Percentiles rank a stretch among this genome's conserved stretches.
Conservation (phyloP, 2,888 invertebrate genomes). For the Malachius bipustulatus region DNA sequence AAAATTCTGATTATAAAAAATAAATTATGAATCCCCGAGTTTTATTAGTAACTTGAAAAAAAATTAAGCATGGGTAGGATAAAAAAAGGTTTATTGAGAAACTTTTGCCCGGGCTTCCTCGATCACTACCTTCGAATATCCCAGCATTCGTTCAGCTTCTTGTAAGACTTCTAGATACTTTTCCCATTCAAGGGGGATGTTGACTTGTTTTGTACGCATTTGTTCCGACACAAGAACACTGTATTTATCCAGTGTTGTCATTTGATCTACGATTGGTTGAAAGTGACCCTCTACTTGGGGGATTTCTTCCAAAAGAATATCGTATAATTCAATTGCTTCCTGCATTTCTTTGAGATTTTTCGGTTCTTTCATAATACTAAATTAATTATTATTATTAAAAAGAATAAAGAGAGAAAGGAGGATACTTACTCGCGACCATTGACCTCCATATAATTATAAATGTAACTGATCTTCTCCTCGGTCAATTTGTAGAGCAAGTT, state of each 20-base stretch:
- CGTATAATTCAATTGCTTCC: conserved; percentile 53
- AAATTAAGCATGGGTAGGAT: neutral
- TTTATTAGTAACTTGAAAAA: too few species aligned
- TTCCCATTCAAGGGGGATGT: conserved; percentile 54
- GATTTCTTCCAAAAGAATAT: conserved; percentile 53
- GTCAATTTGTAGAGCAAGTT: conserved; percentile 53
- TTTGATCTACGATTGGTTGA: conserved; percentile 62
- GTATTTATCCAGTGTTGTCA: conserved; percentile 60
- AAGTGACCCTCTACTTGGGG: conserved; percentile 55
- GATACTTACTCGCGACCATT: conserved; percentile 39
- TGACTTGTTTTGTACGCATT: conserved; percentile 44
- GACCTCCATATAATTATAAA: conserved; percentile 51
- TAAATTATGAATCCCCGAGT: conserved; percentile 5
- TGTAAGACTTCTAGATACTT: conserved; percentile 56
- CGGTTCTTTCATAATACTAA: conserved; percentile 53
- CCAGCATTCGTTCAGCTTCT: conserved; percentile 61
- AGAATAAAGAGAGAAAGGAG: neutral
- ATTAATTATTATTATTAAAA: neutral
- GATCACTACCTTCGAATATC: conserved; percentile 49
- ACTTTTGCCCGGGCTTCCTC: conserved; percentile 1
- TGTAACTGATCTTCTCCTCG: conserved; percentile 46
- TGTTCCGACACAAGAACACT: conserved; percentile 55
- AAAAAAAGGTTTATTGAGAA: neutral
- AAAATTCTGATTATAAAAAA: neutral
- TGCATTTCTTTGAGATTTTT: conserved; percentile 62